These are phyloP conservation scores for Aphaenogaster ashmeadi DNA, from an alignment of 1,140 invertebrate genomes.

Conservation along the genomic window DNA sequence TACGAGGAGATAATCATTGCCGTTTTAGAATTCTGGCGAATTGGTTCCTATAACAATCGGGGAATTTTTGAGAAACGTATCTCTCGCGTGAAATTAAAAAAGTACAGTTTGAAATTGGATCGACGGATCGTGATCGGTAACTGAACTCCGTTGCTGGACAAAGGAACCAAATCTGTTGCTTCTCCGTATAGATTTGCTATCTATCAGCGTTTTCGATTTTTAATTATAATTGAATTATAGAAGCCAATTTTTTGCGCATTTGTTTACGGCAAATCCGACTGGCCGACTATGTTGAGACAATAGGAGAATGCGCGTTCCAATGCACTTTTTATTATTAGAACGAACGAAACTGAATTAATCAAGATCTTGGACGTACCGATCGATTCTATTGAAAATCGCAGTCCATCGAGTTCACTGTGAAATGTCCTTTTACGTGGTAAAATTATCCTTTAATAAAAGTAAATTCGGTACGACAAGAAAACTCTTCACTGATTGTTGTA, in stretches of 20 bases:
- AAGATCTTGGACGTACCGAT: not conserved
- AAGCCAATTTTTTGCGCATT: constrained; percentile 63
- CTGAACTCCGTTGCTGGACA: constrained; percentile 46
- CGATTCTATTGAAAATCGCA: constrained; percentile 10
- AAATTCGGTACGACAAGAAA: not conserved
- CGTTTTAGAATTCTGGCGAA: constrained; percentile 33
- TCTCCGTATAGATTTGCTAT: constrained; percentile 58
- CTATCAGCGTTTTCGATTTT: constrained; percentile 64
- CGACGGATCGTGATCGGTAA: constrained; percentile 50
- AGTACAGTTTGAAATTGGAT: constrained; percentile 54
- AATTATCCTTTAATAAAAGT: constrained; percentile 24
- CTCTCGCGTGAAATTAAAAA: constrained; percentile 60
- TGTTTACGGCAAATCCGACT: constrained; percentile 61
- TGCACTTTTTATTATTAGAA: constrained; percentile 71
- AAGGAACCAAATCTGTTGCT: constrained; percentile 59
- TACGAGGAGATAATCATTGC: constrained; percentile 4
- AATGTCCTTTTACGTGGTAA: not conserved
- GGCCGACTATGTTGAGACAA: constrained; percentile 68
- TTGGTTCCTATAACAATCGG: constrained; percentile 44
- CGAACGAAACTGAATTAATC: constrained; percentile 72
- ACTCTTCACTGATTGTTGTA: constrained; percentile 8
- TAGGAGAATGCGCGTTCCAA: constrained; percentile 64
- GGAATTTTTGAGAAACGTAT: constrained; percentile 54
- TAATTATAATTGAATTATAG: constrained; percentile 78
- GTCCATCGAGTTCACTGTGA: not conserved